phyloP scores from a whole-genome alignment of 2,888 invertebrate species.

The Apamea sordens region DNA sequence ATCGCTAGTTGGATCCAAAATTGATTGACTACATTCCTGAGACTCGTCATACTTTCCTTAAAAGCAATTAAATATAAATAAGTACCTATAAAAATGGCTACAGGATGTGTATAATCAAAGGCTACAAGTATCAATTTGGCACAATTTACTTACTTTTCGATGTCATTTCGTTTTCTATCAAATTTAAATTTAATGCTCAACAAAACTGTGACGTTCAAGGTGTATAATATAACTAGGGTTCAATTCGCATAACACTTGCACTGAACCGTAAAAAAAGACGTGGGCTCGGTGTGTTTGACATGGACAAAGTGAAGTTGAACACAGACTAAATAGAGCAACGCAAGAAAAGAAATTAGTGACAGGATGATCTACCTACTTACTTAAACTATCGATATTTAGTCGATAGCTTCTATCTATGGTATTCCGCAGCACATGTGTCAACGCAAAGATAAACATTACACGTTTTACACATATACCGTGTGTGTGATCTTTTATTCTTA shows the following conservation, averaged over 20 bases:
- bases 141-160: constrained; percentile 45
- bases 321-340: constrained; percentile 44
- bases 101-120: constrained; percentile 43
- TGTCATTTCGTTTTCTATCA: constrained; percentile 43
- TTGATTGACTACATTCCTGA: constrained; percentile 43
- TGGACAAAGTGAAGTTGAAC: constrained; percentile 39
- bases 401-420: constrained; percentile 45
- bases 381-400: constrained; percentile 46
- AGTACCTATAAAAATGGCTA: constrained; percentile 39
- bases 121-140: constrained; percentile 42
- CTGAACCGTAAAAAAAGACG: constrained; percentile 35
- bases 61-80: constrained; percentile 40
- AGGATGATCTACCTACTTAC: constrained; percentile 43
- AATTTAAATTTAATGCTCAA: constrained; percentile 41
- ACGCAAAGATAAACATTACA: constrained; percentile 47
- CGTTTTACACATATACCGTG: constrained; percentile 49
- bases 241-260: constrained; percentile 43
- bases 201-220: constrained; percentile 44
- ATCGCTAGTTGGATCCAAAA: constrained; percentile 38
- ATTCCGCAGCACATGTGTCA: constrained; percentile 44
- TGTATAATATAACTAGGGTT: constrained; percentile 40
- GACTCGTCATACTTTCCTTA: constrained; percentile 44
- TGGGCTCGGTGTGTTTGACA: constrained; percentile 44
- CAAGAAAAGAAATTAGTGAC: constrained; percentile 40
- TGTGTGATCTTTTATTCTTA: constrained; percentile 44